A percentile compares a stretch with the other conserved stretches of the same genome.
phyloP scores from a whole-genome alignment of 2,797 vertebrate species.

The Dallia pectoralis region DNA sequence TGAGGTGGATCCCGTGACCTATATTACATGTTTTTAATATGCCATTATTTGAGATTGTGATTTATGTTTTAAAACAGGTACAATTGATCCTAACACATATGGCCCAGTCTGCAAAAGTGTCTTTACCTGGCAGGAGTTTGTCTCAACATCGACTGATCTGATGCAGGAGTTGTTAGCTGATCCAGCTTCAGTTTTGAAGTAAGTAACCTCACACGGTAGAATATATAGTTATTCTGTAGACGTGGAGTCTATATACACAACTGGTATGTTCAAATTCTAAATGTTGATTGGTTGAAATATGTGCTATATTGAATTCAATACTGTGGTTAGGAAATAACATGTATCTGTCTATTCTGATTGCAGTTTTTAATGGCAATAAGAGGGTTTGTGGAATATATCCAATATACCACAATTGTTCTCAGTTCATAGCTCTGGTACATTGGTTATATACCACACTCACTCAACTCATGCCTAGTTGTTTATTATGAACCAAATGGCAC shows the following conservation, averaged over 20 bases:
- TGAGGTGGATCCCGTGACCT: too few relatives aligned
- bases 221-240: not conserved
- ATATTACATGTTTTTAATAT: too few relatives aligned
- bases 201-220: conserved; percentile 52
- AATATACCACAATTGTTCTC: too few relatives aligned
- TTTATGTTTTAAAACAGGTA: conserved; percentile 54
- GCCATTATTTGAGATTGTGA: not conserved
- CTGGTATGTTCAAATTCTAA: too few relatives aligned
- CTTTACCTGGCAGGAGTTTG: conserved; percentile 65
- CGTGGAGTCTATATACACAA: not conserved
- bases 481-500: not conserved
- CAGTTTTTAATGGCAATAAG: too few relatives aligned
- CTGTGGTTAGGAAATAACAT: too few relatives aligned
- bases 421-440: too few relatives aligned
- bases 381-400: too few relatives aligned
- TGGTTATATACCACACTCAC: too few relatives aligned
- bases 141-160: conserved; percentile 42
- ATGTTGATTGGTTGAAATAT: too few relatives aligned
- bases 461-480: too few relatives aligned
- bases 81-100: conserved; percentile 22
- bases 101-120: conserved; percentile 54
- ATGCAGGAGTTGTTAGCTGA: conserved; percentile 42
- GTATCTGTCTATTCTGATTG: too few relatives aligned
- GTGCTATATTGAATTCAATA: not conserved
- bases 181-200: conserved; percentile 64